Percentiles rank a stretch among this genome's conserved stretches.
Conservation (phyloP, 2,113 vertebrate genomes). For the Junco hyemalis region DNA sequence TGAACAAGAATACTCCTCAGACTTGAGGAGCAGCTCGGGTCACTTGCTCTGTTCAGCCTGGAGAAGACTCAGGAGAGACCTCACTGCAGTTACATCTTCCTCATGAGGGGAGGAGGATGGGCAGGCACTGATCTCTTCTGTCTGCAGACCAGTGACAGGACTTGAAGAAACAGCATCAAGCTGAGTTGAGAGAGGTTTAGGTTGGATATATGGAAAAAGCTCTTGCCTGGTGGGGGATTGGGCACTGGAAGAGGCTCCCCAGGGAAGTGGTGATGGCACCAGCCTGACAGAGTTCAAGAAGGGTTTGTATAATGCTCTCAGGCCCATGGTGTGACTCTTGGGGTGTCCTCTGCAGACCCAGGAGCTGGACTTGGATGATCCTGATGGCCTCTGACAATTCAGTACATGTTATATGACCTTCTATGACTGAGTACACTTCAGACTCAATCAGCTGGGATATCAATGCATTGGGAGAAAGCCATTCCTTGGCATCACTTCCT, state of each 20-base stretch:
- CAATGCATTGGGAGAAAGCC: neutral
- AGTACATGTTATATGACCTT: neutral
- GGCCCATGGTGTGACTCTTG: neutral
- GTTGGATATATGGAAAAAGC: neutral
- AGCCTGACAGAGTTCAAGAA: neutral
- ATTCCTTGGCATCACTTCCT: rapidly evolving
- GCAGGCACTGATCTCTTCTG: neutral
- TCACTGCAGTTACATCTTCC: neutral
- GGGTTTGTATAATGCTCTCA: rapidly evolving
- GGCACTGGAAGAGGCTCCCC: no score
- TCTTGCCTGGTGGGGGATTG: neutral
- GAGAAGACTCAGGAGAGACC: neutral
- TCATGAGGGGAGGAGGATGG: rapidly evolving
- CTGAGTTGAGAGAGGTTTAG: neutral
- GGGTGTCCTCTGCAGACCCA: rapidly evolving
- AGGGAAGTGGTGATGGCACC: neutral
- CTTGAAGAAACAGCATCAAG: neutral
- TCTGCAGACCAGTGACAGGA: rapidly evolving
- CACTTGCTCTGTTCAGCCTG: neutral
- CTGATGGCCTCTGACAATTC: neutral
- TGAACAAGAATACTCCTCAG: neutral
- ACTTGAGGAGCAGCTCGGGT: rapidly evolving
- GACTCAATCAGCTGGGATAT: neutral
- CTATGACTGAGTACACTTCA: neutral
- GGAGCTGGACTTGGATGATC: neutral